Percentiles rank a stretch among this genome's conserved stretches.
Conservation (phyloP, 2,888 invertebrate genomes). For the Latrodectus elegans region DNA sequence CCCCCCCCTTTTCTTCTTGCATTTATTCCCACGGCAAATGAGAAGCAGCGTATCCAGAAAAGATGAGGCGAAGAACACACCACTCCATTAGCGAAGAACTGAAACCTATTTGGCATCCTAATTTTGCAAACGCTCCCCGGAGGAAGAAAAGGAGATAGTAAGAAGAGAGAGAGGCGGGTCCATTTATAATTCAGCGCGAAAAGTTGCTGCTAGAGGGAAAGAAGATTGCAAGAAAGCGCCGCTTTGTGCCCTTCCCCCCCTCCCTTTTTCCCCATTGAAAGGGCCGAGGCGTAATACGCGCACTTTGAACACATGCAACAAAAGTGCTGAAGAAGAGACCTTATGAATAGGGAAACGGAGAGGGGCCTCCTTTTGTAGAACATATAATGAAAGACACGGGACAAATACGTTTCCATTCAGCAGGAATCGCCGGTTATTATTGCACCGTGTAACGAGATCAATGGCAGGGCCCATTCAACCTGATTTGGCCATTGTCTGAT, state of each 20-base stretch:
- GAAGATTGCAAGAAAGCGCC: slow-evolving; percentile 64
- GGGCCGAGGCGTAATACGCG: slow-evolving; percentile 68
- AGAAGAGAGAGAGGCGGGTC: slow-evolving; percentile 28
- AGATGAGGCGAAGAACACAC: neutral
- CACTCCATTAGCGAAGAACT: slow-evolving; percentile 5
- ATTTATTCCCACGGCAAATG: no score
- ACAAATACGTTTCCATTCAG: slow-evolving; percentile 70
- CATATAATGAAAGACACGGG: slow-evolving; percentile 70
- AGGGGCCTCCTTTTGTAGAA: slow-evolving; percentile 55
- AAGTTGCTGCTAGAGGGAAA: slow-evolving; percentile 48
- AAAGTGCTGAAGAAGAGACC: slow-evolving; percentile 55
- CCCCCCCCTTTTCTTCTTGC: no score
- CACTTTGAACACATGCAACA: slow-evolving; percentile 70
- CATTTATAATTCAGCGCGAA: slow-evolving; percentile 69
- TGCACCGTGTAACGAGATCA: slow-evolving; percentile 70
- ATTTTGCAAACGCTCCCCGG: slow-evolving; percentile 31
- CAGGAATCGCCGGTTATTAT: slow-evolving; percentile 70
- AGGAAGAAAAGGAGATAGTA: neutral
- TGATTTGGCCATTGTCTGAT: slow-evolving; percentile 71
- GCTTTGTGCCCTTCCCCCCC: slow-evolving; percentile 49
- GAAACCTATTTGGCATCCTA: neutral
- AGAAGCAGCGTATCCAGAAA: neutral
- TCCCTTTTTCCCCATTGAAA: slow-evolving; percentile 33
- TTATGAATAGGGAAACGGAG: slow-evolving; percentile 69
- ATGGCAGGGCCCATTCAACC: slow-evolving; percentile 68